A percentile compares a stretch with the other conserved stretches of the same genome.
phyloP scores from a whole-genome alignment of 1,140 invertebrate species.

The Chionoecetes opilio region DNA sequence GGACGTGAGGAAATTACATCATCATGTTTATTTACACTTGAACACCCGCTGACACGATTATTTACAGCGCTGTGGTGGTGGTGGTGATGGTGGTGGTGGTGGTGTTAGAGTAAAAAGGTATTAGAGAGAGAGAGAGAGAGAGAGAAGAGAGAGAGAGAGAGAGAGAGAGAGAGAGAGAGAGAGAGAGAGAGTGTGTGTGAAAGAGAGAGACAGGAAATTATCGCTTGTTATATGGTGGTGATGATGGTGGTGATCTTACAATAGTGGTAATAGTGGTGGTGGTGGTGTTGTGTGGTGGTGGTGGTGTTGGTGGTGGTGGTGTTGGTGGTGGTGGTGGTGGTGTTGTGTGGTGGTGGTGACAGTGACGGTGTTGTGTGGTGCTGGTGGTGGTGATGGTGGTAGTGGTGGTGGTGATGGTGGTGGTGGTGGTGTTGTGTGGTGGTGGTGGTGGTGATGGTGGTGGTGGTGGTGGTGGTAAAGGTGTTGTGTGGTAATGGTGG shows the following conservation, averaged over 20 bases:
- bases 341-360: neutral
- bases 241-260: neutral
- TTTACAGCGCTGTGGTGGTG: neutral
- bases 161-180: too few relatives aligned
- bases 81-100: neutral
- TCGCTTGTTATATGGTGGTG: neutral
- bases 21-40: slow-evolving; percentile 30
- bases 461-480: neutral
- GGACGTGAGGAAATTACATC: slow-evolving; percentile 18
- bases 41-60: slow-evolving; percentile 16
- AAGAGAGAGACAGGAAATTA: neutral
- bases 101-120: too few relatives aligned
- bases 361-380: neutral
- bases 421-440: neutral
- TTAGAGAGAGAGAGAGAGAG: too few relatives aligned
- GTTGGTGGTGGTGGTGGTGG: neutral
- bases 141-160: neutral
- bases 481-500: neutral
- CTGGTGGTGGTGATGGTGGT: neutral
- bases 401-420: neutral
- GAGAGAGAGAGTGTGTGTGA: neutral
- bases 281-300: neutral
- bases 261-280: neutral
- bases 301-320: neutral
- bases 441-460: neutral